Evolutionary conservation across 2,113 vertebrate species (phyloP).

Genomic region (Pavo muticus): DNA sequence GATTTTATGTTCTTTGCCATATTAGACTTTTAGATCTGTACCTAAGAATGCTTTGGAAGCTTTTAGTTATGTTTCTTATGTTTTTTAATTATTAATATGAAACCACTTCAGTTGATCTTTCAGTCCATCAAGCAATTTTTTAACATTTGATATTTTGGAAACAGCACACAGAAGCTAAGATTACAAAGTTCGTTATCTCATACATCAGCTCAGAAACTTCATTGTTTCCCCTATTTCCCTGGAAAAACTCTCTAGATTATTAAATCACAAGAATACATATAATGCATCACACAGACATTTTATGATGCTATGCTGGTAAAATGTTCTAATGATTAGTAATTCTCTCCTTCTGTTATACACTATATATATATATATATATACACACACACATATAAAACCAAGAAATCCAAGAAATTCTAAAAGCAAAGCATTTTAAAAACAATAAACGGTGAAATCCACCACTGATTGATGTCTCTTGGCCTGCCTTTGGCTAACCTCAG

Average conservation of each 20-base stretch:
- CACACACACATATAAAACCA: neutral
- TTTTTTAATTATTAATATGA: too few relatives aligned
- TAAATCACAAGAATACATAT: constrained; percentile 22
- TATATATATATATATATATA: neutral
- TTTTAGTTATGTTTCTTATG: too few relatives aligned
- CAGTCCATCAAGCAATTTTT: neutral
- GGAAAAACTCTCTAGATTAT: constrained; percentile 19
- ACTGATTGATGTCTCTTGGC: neutral
- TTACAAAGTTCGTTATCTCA: neutral
- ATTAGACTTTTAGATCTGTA: too few relatives aligned
- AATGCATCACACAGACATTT: neutral
- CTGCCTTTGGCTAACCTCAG: neutral
- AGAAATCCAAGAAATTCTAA: neutral
- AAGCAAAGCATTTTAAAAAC: neutral
- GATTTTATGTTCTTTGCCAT: too few relatives aligned
- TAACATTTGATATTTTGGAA: constrained; percentile 19
- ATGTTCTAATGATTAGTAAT: neutral
- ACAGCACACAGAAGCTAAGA: neutral
- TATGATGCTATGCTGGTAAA: neutral
- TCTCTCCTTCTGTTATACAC: neutral
- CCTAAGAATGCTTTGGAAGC: too few relatives aligned
- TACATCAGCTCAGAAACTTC: constrained; percentile 20
- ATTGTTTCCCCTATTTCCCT: neutral
- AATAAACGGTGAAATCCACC: neutral
- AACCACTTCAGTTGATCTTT: too few relatives aligned